These are phyloP conservation scores for Echinometra lucunter DNA, from an alignment of 53 echinoderm and acorn worm species.

Conservation along the genomic window DNA sequence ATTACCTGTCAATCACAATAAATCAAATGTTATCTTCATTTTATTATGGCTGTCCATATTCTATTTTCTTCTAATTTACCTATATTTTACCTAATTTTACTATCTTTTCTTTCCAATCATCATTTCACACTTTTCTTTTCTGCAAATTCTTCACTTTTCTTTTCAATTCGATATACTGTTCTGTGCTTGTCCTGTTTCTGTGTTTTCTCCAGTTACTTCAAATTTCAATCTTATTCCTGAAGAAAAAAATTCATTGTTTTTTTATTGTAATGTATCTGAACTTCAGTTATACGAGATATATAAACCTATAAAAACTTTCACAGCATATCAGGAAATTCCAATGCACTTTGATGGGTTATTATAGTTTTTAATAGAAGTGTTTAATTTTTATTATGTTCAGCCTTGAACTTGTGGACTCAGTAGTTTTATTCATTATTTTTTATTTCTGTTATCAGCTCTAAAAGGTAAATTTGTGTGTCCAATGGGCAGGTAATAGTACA, in stretches of 20 bases:
- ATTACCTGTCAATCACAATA: no score
- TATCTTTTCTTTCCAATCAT: neutral
- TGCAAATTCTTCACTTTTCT: no score
- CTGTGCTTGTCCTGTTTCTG: neutral
- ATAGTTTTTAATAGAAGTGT: neutral
- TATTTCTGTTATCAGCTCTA: neutral
- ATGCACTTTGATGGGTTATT: neutral
- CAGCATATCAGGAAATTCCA: neutral
- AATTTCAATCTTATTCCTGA: neutral
- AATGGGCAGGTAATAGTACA: neutral
- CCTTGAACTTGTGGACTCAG: constrained; percentile 6
- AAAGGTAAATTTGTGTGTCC: constrained; percentile 19
- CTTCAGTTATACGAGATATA: neutral
- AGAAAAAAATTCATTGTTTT: neutral
- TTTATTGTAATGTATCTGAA: neutral
- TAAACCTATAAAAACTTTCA: neutral
- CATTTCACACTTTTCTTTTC: neutral
- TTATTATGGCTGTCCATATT: neutral
- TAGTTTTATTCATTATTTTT: neutral
- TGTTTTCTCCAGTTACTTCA: neutral
- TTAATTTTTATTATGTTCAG: neutral
- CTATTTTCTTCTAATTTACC: neutral
- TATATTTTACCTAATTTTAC: neutral
- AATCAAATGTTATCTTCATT: no score
- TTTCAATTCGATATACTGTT: no score